Percentiles rank a stretch among this genome's conserved stretches.
phyloP scores from a whole-genome alignment of 2,888 invertebrate genomes.

The Autographa gamma region DNA sequence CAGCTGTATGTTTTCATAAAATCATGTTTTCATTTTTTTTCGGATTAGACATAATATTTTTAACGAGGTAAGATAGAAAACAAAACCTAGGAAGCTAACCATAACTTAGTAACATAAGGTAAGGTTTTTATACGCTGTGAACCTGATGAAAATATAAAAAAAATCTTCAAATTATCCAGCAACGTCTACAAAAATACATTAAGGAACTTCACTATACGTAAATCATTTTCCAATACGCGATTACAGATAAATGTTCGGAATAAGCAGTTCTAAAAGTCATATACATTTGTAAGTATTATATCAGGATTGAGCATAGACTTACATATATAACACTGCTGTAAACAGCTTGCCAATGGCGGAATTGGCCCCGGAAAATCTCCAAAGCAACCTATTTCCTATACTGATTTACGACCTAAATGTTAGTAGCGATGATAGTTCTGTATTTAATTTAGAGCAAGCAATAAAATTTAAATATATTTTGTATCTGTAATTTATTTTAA shows the following conservation, averaged over 20 bases:
- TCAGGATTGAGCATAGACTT: constrained; percentile 15
- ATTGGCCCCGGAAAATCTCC: constrained; percentile 30
- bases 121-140: too few relatives aligned
- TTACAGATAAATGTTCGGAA: background rate
- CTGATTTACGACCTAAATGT: constrained; percentile 21
- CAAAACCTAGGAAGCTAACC: too few relatives aligned
- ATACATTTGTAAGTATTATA: constrained; percentile 1
- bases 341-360: constrained; percentile 37
- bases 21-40: too few relatives aligned
- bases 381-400: constrained; percentile 34
- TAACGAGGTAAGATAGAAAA: too few relatives aligned
- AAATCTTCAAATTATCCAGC: too few relatives aligned
- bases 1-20: too few relatives aligned
- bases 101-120: too few relatives aligned
- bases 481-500: too few relatives aligned
- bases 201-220: background rate
- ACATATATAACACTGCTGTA: constrained; percentile 16
- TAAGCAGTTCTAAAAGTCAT: background rate
- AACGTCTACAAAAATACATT: too few relatives aligned
- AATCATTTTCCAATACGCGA: background rate
- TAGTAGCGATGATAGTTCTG: background rate
- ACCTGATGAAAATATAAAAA: too few relatives aligned
- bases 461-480: too few relatives aligned
- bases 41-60: too few relatives aligned
- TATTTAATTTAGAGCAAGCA: background rate